Evolutionary conservation across 2,888 invertebrate genomes (phyloP), one percentile per base, ranked within the genome.

Genomic region (Drosophila cognata): DNA sequence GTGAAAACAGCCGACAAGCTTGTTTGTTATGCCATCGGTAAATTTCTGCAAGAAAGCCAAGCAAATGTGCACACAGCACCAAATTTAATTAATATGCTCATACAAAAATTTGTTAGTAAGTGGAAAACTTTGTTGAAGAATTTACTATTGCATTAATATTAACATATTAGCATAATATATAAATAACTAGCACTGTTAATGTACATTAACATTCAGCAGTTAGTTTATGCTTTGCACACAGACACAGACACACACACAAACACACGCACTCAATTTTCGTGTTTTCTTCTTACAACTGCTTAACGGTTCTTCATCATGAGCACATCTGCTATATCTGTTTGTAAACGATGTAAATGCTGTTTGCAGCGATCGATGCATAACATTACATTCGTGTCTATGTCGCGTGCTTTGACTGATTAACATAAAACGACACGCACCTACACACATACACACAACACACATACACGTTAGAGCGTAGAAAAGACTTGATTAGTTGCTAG

Each of bases 11-110:
- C 97, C 97, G 64, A 98, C 95, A 85, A 99, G 94, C 93, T 97
- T 98, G 94, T 99, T 99, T 56, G 98, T 98, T 75, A 98, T 97
- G 52, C 99, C 99, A 94, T 98, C 97, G 76, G 98, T 98, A 93
- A 99, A 98, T 91, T 96, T 94, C 98, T 99, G 94, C 71, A 91
- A 88, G 78, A 71, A 90, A 88, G 78, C 55, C 67, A 89, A 86
- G 33, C 21, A 76, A 73, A 74, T 69, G 78, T 62, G 18, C 51
- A 29, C 18, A 25, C 2, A 21, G 28, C 18, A 25, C 25, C 4
- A 46, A 25, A 46, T 25, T 16, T 25, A 2, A 25, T 25, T 46
- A 25, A 46, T 25, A 25, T 28, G 16, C 16, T 8, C 18, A 18
- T 38, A 38, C 8, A 18, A 38, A 18, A 16, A 18, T 38, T 3